Evolutionary conservation across 2,113 vertebrate genomes (phyloP).

Genomic region (Diglossa brunneiventris): DNA sequence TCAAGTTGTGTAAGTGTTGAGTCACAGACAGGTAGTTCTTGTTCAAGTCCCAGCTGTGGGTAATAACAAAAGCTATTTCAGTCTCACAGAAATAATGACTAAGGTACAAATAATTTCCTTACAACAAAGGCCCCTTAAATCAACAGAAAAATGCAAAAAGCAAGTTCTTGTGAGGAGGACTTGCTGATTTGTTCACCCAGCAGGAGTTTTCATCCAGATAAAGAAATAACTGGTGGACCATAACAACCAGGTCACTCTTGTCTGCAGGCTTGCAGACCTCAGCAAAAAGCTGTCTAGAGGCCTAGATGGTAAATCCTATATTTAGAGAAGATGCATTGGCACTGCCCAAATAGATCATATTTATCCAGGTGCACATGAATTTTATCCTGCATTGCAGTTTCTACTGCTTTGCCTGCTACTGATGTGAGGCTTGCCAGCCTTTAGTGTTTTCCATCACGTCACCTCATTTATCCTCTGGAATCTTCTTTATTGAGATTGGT

Average conservation of each 20-base stretch:
- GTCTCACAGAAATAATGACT: neutral
- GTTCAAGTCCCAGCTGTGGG: neutral
- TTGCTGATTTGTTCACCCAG: neutral
- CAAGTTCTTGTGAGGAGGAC: neutral
- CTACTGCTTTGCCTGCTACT: neutral
- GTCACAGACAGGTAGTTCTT: conserved; percentile 63
- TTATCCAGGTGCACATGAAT: neutral
- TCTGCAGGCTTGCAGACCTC: neutral
- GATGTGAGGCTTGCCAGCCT: neutral
- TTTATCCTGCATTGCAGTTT: neutral
- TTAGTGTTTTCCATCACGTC: neutral
- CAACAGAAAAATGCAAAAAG: neutral
- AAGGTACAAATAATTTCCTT: neutral
- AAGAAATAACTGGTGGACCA: neutral
- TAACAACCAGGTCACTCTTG: neutral
- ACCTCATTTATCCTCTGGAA: neutral
- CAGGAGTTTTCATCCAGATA: neutral
- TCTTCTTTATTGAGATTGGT: neutral
- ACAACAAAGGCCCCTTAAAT: neutral
- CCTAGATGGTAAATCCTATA: neutral
- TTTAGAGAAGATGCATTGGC: neutral
- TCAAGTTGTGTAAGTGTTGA: conserved; percentile 21
- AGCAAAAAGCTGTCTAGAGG: neutral
- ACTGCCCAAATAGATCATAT: neutral
- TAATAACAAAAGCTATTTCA: conserved; percentile 33